Conservation (phyloP, 2,797 vertebrate species). For the Selene dorsalis region DNA sequence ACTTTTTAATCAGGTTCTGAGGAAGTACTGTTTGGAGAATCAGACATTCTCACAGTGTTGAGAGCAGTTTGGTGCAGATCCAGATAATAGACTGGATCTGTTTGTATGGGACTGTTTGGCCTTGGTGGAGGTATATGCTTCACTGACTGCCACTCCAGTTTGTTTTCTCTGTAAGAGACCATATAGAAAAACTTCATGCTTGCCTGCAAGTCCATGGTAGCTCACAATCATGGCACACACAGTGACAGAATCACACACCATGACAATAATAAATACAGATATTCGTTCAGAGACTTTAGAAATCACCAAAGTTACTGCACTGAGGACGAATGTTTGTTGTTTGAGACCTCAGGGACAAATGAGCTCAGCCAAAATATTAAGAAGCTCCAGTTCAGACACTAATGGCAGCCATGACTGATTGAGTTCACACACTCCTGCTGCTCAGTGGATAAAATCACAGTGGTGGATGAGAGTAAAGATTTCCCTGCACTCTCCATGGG, state of each 20-base stretch:
- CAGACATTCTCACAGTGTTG: no score
- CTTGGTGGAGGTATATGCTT: no score
- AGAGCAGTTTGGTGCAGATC: no score
- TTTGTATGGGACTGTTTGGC: no score
- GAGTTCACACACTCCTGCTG: slow-evolving; percentile 52
- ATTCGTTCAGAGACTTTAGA: not conserved
- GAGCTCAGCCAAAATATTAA: slow-evolving; percentile 43
- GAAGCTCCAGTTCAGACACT: slow-evolving; percentile 41
- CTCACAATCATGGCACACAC: not conserved
- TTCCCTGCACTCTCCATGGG: slow-evolving; percentile 45
- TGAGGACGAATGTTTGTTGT: slow-evolving; percentile 5
- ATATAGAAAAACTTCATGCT: not conserved
- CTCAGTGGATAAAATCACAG: slow-evolving; percentile 66
- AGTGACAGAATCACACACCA: not conserved
- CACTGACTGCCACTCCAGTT: not conserved
- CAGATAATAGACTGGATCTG: no score
- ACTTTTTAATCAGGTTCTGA: no score
- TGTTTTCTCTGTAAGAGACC: not conserved
- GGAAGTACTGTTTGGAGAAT: no score
- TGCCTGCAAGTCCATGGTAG: not conserved
- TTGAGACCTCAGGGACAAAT: slow-evolving; percentile 37
- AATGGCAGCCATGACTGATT: slow-evolving; percentile 43
- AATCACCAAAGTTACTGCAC: not conserved
- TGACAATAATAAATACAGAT: not conserved
- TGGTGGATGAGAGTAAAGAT: slow-evolving; percentile 47